Percentiles rank a stretch among this genome's conserved stretches.
Evolutionary conservation across 1,140 invertebrate genomes (phyloP).

Genomic region (Drosophila orena): DNA sequence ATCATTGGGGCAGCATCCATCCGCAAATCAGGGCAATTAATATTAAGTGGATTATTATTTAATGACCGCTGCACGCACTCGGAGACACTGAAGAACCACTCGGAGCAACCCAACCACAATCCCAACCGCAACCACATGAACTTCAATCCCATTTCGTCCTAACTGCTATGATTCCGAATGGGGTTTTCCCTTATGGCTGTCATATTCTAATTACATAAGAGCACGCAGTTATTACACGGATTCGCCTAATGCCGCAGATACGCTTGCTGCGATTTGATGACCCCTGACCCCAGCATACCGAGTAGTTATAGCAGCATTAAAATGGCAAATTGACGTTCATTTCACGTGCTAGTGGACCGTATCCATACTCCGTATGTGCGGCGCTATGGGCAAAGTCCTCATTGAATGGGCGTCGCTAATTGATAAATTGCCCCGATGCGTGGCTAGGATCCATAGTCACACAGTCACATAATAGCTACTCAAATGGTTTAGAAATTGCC

Average conservation of each 20-base stretch:
- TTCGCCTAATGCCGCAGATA: slow-evolving; percentile 32
- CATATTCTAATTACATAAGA: slow-evolving; percentile 79
- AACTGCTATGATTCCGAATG: slow-evolving; percentile 70
- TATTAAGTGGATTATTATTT: slow-evolving; percentile 84
- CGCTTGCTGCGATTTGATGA: slow-evolving; percentile 59
- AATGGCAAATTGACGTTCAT: slow-evolving; percentile 72
- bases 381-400: slow-evolving; percentile 38
- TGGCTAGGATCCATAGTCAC: slow-evolving; percentile 38
- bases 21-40: slow-evolving; percentile 80
- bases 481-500: neutral
- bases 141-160: slow-evolving; percentile 64
- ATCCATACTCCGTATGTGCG: slow-evolving; percentile 41
- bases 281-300: slow-evolving; percentile 36
- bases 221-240: slow-evolving; percentile 75
- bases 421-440: slow-evolving; percentile 75
- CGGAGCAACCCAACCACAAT: neutral
- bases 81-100: slow-evolving; percentile 27
- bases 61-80: slow-evolving; percentile 76
- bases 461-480: slow-evolving; percentile 25
- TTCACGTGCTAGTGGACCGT: slow-evolving; percentile 69
- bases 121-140: slow-evolving; percentile 24
- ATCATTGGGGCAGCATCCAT: slow-evolving; percentile 24
- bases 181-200: slow-evolving; percentile 41
- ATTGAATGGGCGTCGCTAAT: slow-evolving; percentile 77
- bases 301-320: slow-evolving; percentile 63